These are phyloP conservation scores for Celastrina argiolus DNA, from an alignment of 2,888 invertebrate genomes.

Conservation along the genomic window DNA sequence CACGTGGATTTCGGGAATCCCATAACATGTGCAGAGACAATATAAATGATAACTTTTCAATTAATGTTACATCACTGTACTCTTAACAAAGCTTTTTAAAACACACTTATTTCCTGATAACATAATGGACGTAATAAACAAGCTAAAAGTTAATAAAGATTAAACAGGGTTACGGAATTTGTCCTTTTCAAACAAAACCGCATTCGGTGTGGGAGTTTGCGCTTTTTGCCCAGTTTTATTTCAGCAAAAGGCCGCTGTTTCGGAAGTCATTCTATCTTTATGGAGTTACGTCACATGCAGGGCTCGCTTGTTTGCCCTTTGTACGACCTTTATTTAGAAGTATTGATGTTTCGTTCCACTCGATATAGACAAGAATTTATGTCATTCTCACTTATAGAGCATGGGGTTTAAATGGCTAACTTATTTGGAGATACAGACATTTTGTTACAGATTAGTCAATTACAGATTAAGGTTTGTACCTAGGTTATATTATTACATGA, in stretches of 20 bases:
- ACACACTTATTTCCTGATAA: neutral
- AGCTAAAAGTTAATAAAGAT: slow-evolving; percentile 3
- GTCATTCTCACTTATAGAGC: neutral
- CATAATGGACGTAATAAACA: neutral
- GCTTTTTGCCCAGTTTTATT: neutral
- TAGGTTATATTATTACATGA: too few species aligned
- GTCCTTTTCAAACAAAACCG: slow-evolving; percentile 7
- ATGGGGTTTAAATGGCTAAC: neutral
- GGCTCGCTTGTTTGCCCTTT: slow-evolving; percentile 18
- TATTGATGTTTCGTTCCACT: slow-evolving; percentile 15
- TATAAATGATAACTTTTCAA: neutral
- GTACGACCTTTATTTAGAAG: slow-evolving; percentile 19
- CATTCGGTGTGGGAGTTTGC: slow-evolving; percentile 1
- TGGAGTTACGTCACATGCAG: slow-evolving; percentile 11
- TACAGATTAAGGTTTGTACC: too few species aligned
- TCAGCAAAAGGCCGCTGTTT: slow-evolving; percentile 1
- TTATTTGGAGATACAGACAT: neutral
- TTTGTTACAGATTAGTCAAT: too few species aligned
- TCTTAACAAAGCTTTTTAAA: neutral
- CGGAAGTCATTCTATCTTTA: slow-evolving; percentile 10
- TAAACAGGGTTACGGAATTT: slow-evolving; percentile 1
- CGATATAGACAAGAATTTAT: slow-evolving; percentile 4
- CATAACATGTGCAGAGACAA: neutral
- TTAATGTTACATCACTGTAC: neutral
- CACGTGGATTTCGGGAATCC: neutral